These are phyloP conservation scores for Parazoanthus swiftii DNA, from an alignment of 92 coral and sea anemone genomes.

Conservation along the genomic window DNA sequence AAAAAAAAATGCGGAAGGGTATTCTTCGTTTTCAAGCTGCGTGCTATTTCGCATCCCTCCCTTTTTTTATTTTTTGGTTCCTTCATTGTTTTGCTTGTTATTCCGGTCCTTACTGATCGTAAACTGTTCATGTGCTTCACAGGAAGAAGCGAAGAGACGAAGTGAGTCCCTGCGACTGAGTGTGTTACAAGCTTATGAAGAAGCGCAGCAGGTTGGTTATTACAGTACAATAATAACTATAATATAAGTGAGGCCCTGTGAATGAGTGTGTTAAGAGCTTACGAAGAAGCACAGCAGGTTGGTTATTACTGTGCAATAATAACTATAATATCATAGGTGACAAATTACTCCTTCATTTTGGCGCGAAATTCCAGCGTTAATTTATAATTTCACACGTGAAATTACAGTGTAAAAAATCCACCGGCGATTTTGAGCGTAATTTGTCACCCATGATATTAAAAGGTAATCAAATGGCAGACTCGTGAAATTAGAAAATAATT, in stretches of 20 bases:
- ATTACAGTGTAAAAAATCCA: no score
- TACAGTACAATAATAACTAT: no score
- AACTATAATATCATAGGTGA: background rate
- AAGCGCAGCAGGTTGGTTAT: conserved; percentile 71
- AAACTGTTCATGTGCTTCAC: background rate
- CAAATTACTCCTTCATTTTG: no score
- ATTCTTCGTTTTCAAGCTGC: background rate
- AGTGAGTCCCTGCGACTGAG: conserved; percentile 69
- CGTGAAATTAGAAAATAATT: no score
- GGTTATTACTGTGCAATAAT: background rate
- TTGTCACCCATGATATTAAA: no score
- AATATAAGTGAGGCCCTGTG: conserved; percentile 56
- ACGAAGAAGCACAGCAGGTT: conserved; percentile 80
- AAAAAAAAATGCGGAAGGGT: no score
- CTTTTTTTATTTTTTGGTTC: background rate
- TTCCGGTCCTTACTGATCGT: background rate
- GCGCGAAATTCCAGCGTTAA: no score
- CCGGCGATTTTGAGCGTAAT: no score
- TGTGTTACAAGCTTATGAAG: conserved; percentile 70
- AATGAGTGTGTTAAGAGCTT: conserved; percentile 66
- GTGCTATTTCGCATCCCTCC: background rate
- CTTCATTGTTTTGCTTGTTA: background rate
- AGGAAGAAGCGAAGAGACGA: conserved; percentile 81
- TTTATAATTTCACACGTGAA: no score
- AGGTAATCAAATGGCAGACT: no score